Evolutionary conservation across 2,888 invertebrate genomes (phyloP).

Genomic region (Alviniconcha strummeri): DNA sequence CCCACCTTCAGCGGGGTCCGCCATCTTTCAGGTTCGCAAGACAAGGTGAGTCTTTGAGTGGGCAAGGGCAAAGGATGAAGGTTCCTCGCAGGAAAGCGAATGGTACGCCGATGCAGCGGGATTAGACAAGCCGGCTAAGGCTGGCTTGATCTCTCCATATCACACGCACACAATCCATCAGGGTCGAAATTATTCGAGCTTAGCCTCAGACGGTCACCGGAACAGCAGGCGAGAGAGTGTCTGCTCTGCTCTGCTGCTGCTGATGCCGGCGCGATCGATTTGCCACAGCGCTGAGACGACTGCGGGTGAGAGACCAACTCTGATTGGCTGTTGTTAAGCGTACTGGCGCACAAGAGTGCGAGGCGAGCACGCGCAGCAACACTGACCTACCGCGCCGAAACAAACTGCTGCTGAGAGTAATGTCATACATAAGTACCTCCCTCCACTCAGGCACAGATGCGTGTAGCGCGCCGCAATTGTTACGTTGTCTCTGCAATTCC

Average conservation of each 20-base stretch:
- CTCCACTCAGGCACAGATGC: neutral
- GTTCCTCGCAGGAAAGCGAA: constrained; percentile 25
- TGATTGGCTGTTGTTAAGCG: constrained; percentile 16
- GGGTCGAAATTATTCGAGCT: constrained; percentile 40
- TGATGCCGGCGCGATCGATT: constrained; percentile 33
- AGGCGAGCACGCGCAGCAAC: constrained; percentile 28
- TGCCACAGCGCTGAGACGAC: constrained; percentile 8
- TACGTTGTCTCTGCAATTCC: no score
- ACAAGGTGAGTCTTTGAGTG: constrained; percentile 22
- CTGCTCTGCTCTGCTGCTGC: constrained; percentile 24
- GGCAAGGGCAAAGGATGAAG: constrained; percentile 29
- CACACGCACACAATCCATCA: constrained; percentile 32
- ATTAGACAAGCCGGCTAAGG: constrained; percentile 26
- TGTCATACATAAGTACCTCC: no score
- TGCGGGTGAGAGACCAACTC: neutral
- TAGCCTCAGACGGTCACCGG: constrained; percentile 37
- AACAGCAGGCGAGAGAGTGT: constrained; percentile 37
- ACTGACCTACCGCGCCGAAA: neutral
- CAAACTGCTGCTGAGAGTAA: neutral
- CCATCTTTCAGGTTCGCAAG: constrained; percentile 54
- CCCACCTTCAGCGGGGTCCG: constrained; percentile 77
- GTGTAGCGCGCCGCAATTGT: neutral
- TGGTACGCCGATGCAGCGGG: constrained; percentile 15
- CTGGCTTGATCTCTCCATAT: constrained; percentile 29
- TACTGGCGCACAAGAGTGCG: neutral